Base-by-base conservation (phyloP, 2,888 invertebrate genomes). In the Chirona hameri region DNA sequence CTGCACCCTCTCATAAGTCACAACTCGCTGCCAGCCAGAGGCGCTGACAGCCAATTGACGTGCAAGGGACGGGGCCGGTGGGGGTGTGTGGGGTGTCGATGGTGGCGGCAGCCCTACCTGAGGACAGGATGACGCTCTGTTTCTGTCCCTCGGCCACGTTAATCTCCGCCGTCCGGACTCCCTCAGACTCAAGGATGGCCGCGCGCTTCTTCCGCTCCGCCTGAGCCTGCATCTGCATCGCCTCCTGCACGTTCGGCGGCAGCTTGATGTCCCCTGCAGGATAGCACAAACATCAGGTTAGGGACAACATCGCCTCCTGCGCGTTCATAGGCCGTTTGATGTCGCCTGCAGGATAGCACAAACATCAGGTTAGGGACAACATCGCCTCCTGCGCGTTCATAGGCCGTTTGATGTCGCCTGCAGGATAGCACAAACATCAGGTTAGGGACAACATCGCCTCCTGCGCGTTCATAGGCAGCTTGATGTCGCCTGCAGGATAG, bases 221-320 rank as follows among this genome's bases (percentile, higher is more conserved):
- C 89, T 99, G 99, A 0, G 99, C 99, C 90, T 99, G 99, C 98
- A 99, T 98, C 89, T 99, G 99, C 99, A 99, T 99, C 0, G 99
- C 99, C 88, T 99, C 98, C 87, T 98, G 96, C 0, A 99, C 95
- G 86, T 98, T 92, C 0, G 91, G 89, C 0, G 99, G 99, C 84
- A 98, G 89, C 87, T 93, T 93, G 87, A 97, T 96, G 87, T 97
- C 93, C 90, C 94, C 85, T 85, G 81, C n/a, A 52, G 69, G 81
- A 48, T 10, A 48, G 12, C 9, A 12, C 48, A 12, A 48, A 12
- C 7, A 10, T 48, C 12, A 48, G 48, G 48, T 48, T 12, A 12
- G 48, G 7, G 48, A 48, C 48, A 12, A 48, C 48, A 48, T 48
- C 7, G 12, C 48, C 88, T 99, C 98, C 87, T 98, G 96, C 0